phyloP scores from a whole-genome alignment of 2,113 vertebrate species.

The Oplegnathus fasciatus region DNA sequence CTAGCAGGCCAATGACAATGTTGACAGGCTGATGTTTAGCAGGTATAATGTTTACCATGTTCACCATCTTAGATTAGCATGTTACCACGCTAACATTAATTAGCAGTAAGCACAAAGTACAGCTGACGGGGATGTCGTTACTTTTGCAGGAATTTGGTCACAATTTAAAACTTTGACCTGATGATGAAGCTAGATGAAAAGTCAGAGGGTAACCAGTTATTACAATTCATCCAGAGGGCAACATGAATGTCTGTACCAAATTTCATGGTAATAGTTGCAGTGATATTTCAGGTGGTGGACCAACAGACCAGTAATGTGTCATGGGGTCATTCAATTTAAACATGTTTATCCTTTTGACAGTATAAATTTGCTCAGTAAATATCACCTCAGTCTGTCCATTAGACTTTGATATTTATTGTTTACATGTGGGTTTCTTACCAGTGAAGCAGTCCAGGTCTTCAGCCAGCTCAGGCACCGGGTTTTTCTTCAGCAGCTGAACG shows the following conservation, averaged over 20 bases:
- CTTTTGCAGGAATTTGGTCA: no score
- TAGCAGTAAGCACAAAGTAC: background rate
- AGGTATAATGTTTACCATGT: no score
- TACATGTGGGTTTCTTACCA: constrained; percentile 75
- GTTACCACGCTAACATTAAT: no score
- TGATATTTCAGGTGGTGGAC: background rate
- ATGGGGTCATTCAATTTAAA: background rate
- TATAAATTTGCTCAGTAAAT: background rate
- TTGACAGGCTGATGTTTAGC: no score
- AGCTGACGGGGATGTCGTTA: background rate
- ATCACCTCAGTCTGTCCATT: background rate
- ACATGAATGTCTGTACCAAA: background rate
- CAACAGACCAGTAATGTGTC: background rate
- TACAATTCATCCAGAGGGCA: background rate
- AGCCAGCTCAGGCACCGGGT: constrained; percentile 85
- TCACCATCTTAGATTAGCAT: no score
- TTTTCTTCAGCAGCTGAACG: constrained; percentile 85
- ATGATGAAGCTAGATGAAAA: no score
- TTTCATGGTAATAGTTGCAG: background rate
- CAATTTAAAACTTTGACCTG: no score
- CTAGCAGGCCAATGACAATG: no score
- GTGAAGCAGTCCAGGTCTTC: constrained; percentile 93
- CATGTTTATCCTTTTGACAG: background rate
- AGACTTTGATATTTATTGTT: background rate
- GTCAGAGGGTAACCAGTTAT: no score